Base-by-base conservation (phyloP, 1,140 invertebrate species). In the Drosophila ohnishii region DNA sequence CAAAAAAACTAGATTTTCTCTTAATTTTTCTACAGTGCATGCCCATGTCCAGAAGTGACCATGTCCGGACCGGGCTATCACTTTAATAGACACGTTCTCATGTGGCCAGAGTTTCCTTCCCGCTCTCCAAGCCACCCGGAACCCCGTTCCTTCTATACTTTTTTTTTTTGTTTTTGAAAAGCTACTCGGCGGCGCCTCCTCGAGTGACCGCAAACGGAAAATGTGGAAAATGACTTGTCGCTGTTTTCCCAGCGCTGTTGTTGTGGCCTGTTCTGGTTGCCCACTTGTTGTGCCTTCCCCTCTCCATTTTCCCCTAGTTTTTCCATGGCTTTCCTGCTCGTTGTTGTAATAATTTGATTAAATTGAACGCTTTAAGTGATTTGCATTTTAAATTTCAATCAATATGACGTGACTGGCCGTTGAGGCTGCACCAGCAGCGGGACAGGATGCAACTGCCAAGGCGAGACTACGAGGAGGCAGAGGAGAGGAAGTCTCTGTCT, bases 301-400 rank as follows among this genome's bases (percentile, higher is more conserved):
- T 37, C 37, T 6, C 19, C 40, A 13, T 28, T 22, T 0, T 6
- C n/a, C 32, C n/a, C 40, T 35, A 13, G 25, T 34, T 57, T 40
- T 19, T 39, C 30, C 19, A n/a, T 61, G 39, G 16, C 13, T 47
- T 60, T 35, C 55, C 48, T 78, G 73, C 51, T 75, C 64, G 82
- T 86, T 76, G 60, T 72, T 84, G 77, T 74, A 89, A 83, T 88
- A 88, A 88, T 88, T 89, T 88, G 80, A 88, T 88, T 88, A 89
- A 88, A 88, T 88, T 83, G 80, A 80, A 88, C 84, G 80, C 77
- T 88, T 84, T 89, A 84, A 88, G 84, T 88, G 85, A 88, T 88
- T 88, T 88, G 84, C 84, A 88, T 88, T 88, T 88, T 75, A 88
- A 88, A 88, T 87, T 88, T 87, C 80, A 87, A 87, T 87, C 83